phyloP scores from a whole-genome alignment of 2,888 invertebrate species.

The Thysanoteuthis rhombus region DNA sequence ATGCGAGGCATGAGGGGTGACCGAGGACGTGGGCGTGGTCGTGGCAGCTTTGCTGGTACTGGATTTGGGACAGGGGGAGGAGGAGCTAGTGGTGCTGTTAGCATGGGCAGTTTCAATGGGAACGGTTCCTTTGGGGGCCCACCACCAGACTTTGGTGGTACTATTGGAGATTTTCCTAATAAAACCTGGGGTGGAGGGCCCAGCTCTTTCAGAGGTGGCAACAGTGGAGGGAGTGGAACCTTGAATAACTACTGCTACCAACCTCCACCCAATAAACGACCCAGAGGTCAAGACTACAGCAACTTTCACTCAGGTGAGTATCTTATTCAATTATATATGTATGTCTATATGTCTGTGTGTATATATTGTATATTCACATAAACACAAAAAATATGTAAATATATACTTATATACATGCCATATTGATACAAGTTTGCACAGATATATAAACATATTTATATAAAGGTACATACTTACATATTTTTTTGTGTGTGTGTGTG shows the following conservation, averaged over 20 bases:
- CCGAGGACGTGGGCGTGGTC: background rate
- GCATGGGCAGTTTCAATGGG: background rate
- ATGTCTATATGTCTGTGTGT: background rate
- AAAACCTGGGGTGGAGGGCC: background rate
- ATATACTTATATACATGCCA: background rate
- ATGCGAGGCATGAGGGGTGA: background rate
- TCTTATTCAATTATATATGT: background rate
- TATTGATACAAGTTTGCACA: background rate
- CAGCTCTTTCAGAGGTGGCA: background rate
- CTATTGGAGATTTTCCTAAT: background rate
- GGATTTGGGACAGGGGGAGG: background rate
- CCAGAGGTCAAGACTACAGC: background rate
- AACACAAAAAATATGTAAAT: background rate
- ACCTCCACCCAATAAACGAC: background rate
- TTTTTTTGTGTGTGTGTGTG: background rate
- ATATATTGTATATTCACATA: too few species aligned
- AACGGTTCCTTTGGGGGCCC: background rate
- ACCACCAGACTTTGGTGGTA: background rate
- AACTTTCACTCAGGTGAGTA: conserved; percentile 15
- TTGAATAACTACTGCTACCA: background rate
- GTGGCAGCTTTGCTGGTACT: background rate
- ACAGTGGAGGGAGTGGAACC: background rate
- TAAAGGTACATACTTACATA: background rate
- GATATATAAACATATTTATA: background rate
- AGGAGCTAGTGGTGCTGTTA: background rate